phyloP scores from a whole-genome alignment of 2,113 vertebrate species.

The Cynocephalus volans region DNA sequence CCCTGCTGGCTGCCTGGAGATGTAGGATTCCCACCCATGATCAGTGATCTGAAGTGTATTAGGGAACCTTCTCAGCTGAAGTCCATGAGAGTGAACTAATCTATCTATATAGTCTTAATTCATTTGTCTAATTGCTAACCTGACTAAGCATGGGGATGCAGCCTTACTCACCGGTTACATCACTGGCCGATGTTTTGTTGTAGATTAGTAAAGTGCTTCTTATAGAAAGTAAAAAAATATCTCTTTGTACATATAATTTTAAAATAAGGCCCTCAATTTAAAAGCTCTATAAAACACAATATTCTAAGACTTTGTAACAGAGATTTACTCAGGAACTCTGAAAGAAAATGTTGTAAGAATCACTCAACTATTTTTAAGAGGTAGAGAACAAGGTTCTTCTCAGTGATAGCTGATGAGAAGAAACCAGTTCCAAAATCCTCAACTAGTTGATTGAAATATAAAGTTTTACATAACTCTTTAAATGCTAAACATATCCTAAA shows the following conservation, averaged over 20 bases:
- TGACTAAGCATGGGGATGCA: neutral
- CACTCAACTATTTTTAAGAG: neutral
- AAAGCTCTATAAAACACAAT: neutral
- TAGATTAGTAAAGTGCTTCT: slow-evolving; percentile 22
- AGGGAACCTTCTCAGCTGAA: neutral
- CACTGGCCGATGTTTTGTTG: neutral
- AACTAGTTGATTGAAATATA: neutral
- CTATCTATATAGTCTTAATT: neutral
- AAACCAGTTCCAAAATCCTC: neutral
- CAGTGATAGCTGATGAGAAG: neutral
- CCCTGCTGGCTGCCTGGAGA: neutral
- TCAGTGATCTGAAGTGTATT: neutral
- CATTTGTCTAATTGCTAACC: neutral
- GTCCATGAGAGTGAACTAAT: neutral
- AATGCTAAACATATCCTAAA: neutral
- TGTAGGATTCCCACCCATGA: neutral
- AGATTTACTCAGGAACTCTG: slow-evolving; percentile 30
- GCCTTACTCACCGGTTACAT: neutral
- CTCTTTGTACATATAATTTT: slow-evolving; percentile 44
- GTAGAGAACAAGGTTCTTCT: slow-evolving; percentile 34
- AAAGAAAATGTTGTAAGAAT: slow-evolving; percentile 8
- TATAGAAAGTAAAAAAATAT: neutral
- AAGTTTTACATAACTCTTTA: neutral
- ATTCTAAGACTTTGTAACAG: slow-evolving; percentile 29
- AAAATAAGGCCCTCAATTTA: neutral